Conservation (phyloP, 2,113 vertebrate genomes). For the Ivindomyrus marchei region DNA sequence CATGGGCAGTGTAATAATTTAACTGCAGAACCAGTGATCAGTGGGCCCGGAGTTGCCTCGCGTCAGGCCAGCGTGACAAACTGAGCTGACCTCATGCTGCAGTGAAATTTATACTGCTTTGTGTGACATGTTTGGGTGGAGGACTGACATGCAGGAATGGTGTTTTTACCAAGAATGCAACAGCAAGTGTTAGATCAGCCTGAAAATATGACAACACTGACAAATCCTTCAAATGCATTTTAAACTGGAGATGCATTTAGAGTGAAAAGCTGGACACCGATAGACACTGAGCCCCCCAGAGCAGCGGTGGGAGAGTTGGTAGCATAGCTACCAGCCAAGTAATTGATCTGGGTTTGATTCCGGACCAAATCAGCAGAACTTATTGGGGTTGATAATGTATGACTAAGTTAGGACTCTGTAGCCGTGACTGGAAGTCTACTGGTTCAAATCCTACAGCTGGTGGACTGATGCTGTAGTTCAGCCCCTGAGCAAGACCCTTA, state of each 20-base stretch:
- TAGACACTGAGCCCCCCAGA: not conserved
- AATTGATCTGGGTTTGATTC: not conserved
- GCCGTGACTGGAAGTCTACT: not conserved
- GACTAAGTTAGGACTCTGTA: not conserved
- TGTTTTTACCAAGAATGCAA: not conserved
- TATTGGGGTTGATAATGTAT: not conserved
- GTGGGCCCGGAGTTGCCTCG: not conserved
- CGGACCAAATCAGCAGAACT: not conserved
- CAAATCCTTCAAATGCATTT: not conserved
- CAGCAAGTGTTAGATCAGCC: not conserved
- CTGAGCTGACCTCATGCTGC: not conserved
- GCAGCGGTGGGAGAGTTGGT: not conserved
- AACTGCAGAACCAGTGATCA: not conserved
- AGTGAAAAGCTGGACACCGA: not conserved
- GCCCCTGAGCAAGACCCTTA: not conserved
- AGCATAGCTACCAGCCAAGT: not conserved
- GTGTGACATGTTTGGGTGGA: not conserved
- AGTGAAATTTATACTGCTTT: not conserved
- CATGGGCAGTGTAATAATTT: not conserved
- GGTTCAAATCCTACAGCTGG: not conserved
- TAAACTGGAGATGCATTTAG: not conserved
- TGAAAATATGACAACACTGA: not conserved
- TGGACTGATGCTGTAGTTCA: not conserved
- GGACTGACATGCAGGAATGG: not conserved
- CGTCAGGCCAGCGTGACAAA: not conserved